These are phyloP conservation scores for Centrocercus urophasianus DNA, from an alignment of 2,113 vertebrate genomes.

Conservation along the genomic window DNA sequence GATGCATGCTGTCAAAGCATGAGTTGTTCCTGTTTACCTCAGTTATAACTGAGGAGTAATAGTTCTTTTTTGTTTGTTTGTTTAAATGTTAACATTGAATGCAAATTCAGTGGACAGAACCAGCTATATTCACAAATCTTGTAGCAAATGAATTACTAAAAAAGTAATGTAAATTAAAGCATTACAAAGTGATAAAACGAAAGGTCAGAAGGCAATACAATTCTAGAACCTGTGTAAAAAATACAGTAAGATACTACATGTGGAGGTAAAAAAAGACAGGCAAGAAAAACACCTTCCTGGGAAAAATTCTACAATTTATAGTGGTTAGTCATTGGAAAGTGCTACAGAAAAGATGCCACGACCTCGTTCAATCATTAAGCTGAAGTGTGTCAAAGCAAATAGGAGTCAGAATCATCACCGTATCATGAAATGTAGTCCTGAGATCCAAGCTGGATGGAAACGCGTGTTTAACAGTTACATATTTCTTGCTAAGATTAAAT, in stretches of 20 bases:
- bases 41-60: neutral
- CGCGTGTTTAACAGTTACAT: neutral
- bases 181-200: neutral
- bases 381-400: neutral
- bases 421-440: neutral
- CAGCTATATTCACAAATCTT: neutral
- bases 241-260: neutral
- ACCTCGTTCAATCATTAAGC: neutral
- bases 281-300: neutral
- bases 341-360: neutral
- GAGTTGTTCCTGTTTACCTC: neutral
- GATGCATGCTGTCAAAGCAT: neutral
- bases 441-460: neutral
- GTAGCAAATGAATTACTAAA: neutral
- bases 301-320: neutral
- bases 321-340: neutral
- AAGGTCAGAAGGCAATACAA: neutral
- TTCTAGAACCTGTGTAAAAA: neutral
- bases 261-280: neutral
- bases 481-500: neutral
- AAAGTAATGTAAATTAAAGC: neutral
- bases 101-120: neutral
- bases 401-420: neutral
- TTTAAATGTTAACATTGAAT: neutral
- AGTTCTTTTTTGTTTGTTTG: neutral